Conservation (phyloP, 2,113 vertebrate genomes). For the Cepphus grylle region DNA sequence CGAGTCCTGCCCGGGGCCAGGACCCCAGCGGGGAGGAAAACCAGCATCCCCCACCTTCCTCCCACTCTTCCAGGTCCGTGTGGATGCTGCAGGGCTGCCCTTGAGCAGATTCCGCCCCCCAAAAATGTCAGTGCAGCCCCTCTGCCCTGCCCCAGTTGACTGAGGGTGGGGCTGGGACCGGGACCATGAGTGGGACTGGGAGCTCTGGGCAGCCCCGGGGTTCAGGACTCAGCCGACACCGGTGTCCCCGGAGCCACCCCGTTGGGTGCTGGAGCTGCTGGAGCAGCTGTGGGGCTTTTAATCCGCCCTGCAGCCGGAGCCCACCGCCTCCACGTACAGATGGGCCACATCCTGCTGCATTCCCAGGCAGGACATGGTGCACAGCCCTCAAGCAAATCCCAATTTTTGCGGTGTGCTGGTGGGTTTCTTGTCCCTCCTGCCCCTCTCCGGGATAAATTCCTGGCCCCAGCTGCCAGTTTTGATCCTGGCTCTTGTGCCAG, state of each 20-base stretch:
- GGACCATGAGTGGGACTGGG: neutral
- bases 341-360: neutral
- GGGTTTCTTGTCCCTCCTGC: neutral
- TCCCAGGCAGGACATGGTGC: neutral
- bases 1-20: neutral
- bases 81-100: neutral
- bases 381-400: neutral
- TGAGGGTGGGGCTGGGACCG: neutral
- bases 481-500: neutral
- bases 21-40: neutral
- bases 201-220: neutral
- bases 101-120: neutral
- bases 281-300: neutral
- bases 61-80: neutral
- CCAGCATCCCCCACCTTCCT: neutral
- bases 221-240: neutral
- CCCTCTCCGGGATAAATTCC: neutral
- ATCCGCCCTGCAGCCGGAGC: neutral
- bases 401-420: neutral
- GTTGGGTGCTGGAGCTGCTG: neutral
- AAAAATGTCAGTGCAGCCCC: neutral
- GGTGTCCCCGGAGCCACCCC: rapidly evolving
- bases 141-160: neutral
- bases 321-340: neutral
- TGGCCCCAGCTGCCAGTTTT: neutral